Percentiles rank a stretch among this genome's conserved stretches.
These are phyloP conservation scores for Halictus ligatus DNA, from an alignment of 2,888 invertebrate genomes.

Conservation along the genomic window DNA sequence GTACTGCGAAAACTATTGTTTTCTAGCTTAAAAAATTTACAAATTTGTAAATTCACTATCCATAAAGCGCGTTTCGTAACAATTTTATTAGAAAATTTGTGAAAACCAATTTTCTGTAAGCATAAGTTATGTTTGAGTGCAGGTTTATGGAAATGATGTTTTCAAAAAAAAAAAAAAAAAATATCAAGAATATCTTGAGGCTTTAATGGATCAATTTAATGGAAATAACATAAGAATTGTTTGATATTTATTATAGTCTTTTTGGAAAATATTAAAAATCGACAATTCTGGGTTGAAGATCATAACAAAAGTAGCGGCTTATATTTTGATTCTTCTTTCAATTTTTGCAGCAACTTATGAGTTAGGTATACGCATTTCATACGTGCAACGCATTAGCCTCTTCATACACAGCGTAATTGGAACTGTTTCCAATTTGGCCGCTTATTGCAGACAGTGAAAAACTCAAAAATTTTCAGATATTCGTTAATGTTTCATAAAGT, in stretches of 20 bases:
- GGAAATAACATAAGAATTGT: too few relatives aligned
- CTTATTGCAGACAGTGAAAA: not conserved
- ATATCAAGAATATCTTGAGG: too few relatives aligned
- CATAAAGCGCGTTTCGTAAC: too few relatives aligned
- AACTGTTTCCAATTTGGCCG: not conserved
- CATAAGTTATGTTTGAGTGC: too few relatives aligned
- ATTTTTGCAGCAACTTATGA: not conserved
- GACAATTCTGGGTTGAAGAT: not conserved
- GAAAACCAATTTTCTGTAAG: too few relatives aligned
- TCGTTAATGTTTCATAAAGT: slow-evolving; percentile 8
- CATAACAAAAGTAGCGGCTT: not conserved
- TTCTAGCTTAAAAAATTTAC: not conserved
- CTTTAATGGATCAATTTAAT: too few relatives aligned
- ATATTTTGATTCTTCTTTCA: not conserved
- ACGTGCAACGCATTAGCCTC: not conserved
- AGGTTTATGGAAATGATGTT: too few relatives aligned
- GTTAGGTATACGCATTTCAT: not conserved
- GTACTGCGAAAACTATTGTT: not conserved
- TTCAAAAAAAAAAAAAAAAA: too few relatives aligned
- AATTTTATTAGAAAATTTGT: too few relatives aligned
- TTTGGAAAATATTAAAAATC: too few relatives aligned
- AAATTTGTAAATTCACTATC: too few relatives aligned
- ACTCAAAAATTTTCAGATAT: slow-evolving; percentile 27
- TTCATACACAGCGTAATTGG: not conserved
- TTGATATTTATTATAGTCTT: too few relatives aligned